Percentiles rank a stretch among this genome's conserved stretches.
phyloP scores from a whole-genome alignment of 1,140 invertebrate species.

The Apocrypta bakeri region DNA sequence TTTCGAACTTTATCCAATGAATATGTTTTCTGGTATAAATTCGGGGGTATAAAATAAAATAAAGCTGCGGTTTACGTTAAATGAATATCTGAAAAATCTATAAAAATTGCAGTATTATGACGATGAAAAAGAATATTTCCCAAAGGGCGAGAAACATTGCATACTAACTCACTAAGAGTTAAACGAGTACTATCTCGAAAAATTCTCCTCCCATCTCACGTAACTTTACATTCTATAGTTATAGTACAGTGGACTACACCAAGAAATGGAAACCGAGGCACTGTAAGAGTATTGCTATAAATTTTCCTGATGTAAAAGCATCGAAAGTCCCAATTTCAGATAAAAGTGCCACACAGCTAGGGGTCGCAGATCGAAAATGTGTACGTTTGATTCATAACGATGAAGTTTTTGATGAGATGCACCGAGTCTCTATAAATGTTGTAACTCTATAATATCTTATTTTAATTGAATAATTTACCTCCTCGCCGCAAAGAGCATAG shows the following conservation, averaged over 20 bases:
- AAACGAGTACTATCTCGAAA: not conserved
- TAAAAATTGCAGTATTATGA: no score
- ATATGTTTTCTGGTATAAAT: no score
- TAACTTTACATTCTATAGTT: conserved; percentile 34
- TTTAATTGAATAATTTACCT: no score
- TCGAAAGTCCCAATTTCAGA: conserved; percentile 41
- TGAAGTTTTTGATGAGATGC: no score
- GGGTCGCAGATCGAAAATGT: not conserved
- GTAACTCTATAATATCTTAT: no score
- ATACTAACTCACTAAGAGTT: not conserved
- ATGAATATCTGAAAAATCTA: no score
- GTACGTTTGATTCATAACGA: not conserved
- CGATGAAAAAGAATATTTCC: not conserved
- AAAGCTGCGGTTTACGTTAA: no score
- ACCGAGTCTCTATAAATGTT: no score
- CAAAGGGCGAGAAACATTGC: not conserved
- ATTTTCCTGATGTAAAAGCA: conserved; percentile 9
- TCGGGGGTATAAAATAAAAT: no score
- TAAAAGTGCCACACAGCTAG: conserved; percentile 3
- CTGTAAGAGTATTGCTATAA: conserved; percentile 1
- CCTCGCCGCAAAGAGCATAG: not conserved
- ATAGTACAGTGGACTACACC: not conserved
- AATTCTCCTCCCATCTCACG: not conserved
- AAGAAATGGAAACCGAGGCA: conserved; percentile 25
- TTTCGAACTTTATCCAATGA: no score